Conservation (phyloP, 2,113 vertebrate species). For the Sprattus sprattus region DNA sequence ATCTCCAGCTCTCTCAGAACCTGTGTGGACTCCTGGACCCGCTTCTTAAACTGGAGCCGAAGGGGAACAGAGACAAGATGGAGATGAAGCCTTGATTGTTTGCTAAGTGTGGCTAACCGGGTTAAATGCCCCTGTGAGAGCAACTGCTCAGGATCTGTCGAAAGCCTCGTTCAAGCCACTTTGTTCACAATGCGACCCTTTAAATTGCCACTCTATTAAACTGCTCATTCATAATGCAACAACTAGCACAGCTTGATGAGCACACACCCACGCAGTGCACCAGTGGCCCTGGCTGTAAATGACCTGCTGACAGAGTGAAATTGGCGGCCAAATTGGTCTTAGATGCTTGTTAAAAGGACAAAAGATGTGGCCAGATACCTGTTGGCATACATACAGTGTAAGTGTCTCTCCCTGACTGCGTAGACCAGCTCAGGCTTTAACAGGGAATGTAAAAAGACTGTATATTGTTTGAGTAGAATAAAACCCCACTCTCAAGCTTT, state of each 20-base stretch:
- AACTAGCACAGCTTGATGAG: background rate
- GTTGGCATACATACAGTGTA: background rate
- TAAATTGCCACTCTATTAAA: slow-evolving; percentile 8
- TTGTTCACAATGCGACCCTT: background rate
- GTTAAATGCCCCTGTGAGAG: background rate
- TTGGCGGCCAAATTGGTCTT: background rate
- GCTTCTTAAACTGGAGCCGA: slow-evolving; percentile 73
- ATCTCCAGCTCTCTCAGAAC: slow-evolving; percentile 94
- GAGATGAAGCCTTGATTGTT: background rate
- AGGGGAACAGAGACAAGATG: background rate
- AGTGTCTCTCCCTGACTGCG: background rate
- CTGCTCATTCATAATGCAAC: slow-evolving; percentile 9
- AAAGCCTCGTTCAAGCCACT: background rate
- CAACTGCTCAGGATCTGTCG: background rate
- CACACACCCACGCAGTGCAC: background rate
- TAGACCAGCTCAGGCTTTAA: background rate
- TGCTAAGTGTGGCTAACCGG: background rate
- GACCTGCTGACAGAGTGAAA: background rate
- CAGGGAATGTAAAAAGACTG: background rate
- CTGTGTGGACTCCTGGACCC: slow-evolving; percentile 88
- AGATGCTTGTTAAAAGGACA: background rate
- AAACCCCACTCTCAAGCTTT: no score
- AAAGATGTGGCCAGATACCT: background rate
- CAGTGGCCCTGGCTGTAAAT: background rate
- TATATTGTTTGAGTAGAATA: no score